phyloP scores from a whole-genome alignment of 2,113 vertebrate species.

The Onychorhynchus coronatus region DNA sequence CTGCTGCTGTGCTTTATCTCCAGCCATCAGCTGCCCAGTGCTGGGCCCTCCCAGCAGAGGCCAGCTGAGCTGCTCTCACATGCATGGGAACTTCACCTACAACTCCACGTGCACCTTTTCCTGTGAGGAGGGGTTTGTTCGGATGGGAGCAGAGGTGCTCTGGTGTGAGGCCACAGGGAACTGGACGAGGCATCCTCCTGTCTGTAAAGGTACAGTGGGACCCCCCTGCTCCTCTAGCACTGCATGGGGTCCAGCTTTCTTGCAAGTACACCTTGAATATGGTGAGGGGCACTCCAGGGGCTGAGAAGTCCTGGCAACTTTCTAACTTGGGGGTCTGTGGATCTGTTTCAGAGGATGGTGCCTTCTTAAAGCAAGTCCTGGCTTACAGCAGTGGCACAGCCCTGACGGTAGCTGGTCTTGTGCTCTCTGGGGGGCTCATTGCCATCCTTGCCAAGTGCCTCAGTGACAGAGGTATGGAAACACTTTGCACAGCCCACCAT shows the following conservation, averaged over 20 bases:
- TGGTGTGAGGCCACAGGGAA: constrained; percentile 66
- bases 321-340: background rate
- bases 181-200: constrained; percentile 72
- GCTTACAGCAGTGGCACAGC: constrained; percentile 13
- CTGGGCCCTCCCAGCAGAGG: constrained; percentile 18
- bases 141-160: constrained; percentile 58
- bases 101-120: constrained; percentile 75
- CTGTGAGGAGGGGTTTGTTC: constrained; percentile 70
- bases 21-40: constrained; percentile 28
- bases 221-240: background rate
- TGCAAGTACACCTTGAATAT: background rate
- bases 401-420: background rate
- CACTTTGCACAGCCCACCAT: accelerated
- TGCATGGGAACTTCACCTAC: constrained; percentile 46
- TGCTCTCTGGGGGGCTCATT: constrained; percentile 1
- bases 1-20: background rate
- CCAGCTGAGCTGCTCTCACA: constrained; percentile 59
- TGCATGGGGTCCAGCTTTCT: background rate
- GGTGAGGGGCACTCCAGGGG: background rate
- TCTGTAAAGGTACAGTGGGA: constrained; percentile 72
- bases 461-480: constrained; percentile 46
- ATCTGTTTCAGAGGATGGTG: constrained; percentile 22
- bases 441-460: constrained; percentile 31
- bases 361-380: constrained; percentile 38
- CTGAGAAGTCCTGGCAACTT: background rate